Conservation (phyloP, 2,888 invertebrate genomes). For the Cataglyphis albicans region DNA sequence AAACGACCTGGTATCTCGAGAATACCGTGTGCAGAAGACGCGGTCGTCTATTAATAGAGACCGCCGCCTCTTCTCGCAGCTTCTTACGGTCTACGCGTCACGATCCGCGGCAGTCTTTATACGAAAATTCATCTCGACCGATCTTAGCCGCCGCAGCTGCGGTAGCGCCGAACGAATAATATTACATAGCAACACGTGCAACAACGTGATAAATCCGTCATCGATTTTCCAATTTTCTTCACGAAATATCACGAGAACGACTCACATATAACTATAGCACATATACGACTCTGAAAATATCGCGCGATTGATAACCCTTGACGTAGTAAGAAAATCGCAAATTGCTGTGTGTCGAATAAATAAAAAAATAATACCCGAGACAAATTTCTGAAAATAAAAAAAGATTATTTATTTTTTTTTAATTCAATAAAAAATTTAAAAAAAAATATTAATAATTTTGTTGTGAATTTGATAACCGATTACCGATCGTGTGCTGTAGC, state of each 20-base stretch:
- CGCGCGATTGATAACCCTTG: conserved; percentile 1
- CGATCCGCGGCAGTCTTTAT: conserved; percentile 75
- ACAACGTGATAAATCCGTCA: conserved; percentile 29
- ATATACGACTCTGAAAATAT: conserved; percentile 16
- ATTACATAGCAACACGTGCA: conserved; percentile 51
- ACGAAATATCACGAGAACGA: conserved; percentile 34
- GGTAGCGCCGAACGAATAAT: conserved; percentile 68
- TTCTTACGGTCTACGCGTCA: conserved; percentile 68
- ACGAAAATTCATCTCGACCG: conserved; percentile 80
- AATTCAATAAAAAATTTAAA: neutral
- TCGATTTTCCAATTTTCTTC: neutral
- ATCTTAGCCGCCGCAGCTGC: conserved; percentile 71
- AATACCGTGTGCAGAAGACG: conserved; percentile 77
- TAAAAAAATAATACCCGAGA: neutral
- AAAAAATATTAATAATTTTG: neutral
- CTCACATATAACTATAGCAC: neutral
- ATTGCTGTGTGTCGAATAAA: conserved; percentile 9
- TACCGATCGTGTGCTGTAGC: neutral
- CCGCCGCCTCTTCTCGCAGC: conserved; percentile 69
- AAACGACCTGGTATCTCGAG: conserved; percentile 71
- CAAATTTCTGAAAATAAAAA: conserved; percentile 15
- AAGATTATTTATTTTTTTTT: neutral
- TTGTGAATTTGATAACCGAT: conserved; percentile 1
- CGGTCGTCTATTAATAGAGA: conserved; percentile 83
- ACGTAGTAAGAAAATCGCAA: conserved; percentile 5